Base-by-base conservation (phyloP, 2,113 vertebrate genomes). In the Planiliza haematocheilus region DNA sequence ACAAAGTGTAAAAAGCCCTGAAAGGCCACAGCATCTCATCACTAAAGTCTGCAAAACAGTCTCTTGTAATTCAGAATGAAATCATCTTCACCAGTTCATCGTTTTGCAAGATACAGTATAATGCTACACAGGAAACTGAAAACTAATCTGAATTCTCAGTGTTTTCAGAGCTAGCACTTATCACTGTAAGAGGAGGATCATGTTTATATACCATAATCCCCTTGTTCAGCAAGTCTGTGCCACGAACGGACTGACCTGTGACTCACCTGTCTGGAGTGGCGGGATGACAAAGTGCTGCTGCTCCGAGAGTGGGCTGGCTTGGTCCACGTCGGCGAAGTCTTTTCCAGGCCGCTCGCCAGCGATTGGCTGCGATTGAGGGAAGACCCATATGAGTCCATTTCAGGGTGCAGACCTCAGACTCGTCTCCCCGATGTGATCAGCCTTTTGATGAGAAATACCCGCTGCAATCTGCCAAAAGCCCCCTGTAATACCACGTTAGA, bases 321-420 rank as follows among this genome's bases (percentile, higher is more conserved):
- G 63, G 64, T 90, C 86, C 91, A 77, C 34, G 64, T 0, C 0
- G 85, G 59, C 0, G 82, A 84, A 0, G 92, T 89, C 88, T 93
- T 95, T 77, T 97, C 96, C 49, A 95, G 91, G 77, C 91, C 93
- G 61, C 95, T 95, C 86, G 95, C 95, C 86, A 88, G 65, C 0
- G 82, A 90, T 1, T 82, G 92, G 66, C 86, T 91, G 84, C 78
- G 89, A 81, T 79, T 86, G 14, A 91, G 81, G 1, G 73, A 77
- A 1, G 71, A 38, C 10, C 80, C 85, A 17, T 87, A 69, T 2
- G 82, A 73, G 14, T 91, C 89, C 91, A 93, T 93, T 8, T 42
- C 56, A 11, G 43, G 65, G 57, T 10, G 9, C 39, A 0, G 8
- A 67, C 36, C 30, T 89, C 69, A 81, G 49, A 61, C 21, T 41